Evolutionary conservation across 2,888 invertebrate genomes (phyloP), one percentile per base, ranked within the genome.

Genomic region (Harpalus rufipes): DNA sequence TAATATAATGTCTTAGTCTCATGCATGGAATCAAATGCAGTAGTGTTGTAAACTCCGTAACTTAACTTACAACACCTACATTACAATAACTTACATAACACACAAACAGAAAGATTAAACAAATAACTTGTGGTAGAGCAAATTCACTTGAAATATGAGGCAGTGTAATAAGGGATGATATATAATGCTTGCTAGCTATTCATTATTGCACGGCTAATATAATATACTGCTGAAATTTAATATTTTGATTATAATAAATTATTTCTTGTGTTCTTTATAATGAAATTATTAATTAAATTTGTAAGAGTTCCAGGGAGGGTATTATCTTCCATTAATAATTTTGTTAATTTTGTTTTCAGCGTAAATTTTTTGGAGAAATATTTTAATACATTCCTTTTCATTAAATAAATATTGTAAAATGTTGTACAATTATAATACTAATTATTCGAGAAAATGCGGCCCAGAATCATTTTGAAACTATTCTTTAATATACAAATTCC

Each of bases 21-120:
- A 74, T 18, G 72, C 72, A 74, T 74, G 44, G 72, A 74, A 41
- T 44, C 72, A 74, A 74, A 74, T 21, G 14, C 72, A 44, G 72
- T 12, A 7, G 16, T 1, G 32, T 74, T 32, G 32, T 32, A 32
- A 74, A 68, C n/a, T 32, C 68, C n/a, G 8, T 32, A 68, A 25
- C 16, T 12, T 39, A 68, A 74, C 51, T 74, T 74, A 68, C n/a
- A 51, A 68, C 32, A 74, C 72, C 44, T 74, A 51, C 72, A 74
- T 74, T 74, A 74, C 41, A 74, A 74, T 74, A 74, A 74, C 72
- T 74, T 74, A 44, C 41, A 21, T 21, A 21, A 21, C 21, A 21
- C n/a, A 14, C 7, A 14, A 25, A 32, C 32, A 39, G 25, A 32
- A 68, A 68, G 14, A 32, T 39, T 25, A 39, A 68, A n/a, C 25